Percentiles rank a stretch among this genome's conserved stretches.
phyloP scores from a whole-genome alignment of 2,113 vertebrate species.

The Phrynosoma platyrhinos region DNA sequence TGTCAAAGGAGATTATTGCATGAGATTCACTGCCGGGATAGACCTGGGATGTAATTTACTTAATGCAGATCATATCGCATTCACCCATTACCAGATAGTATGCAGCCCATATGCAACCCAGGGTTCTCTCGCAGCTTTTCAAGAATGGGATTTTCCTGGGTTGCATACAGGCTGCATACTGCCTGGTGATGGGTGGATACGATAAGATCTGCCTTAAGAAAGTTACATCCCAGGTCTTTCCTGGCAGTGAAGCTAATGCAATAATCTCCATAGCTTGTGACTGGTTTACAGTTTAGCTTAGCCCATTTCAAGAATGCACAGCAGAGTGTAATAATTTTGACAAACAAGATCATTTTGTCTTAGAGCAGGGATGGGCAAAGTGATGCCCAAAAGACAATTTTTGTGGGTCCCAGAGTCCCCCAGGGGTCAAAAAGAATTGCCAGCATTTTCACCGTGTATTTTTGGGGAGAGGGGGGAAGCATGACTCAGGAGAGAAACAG shows the following conservation, averaged over 20 bases:
- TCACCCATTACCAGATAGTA: too few relatives aligned
- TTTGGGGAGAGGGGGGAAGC: neutral
- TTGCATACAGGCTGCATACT: too few relatives aligned
- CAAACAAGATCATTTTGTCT: neutral
- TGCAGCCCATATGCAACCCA: too few relatives aligned
- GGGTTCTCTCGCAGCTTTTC: too few relatives aligned
- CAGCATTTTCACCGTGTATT: neutral
- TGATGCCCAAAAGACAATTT: neutral
- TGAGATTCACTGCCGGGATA: too few relatives aligned
- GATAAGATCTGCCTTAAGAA: too few relatives aligned
- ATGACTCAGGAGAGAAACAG: neutral
- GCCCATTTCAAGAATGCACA: neutral
- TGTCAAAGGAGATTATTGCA: neutral
- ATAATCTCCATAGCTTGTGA: neutral
- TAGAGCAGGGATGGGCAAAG: neutral
- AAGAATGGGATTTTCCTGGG: neutral
- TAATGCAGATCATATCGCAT: too few relatives aligned
- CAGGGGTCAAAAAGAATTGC: too few relatives aligned
- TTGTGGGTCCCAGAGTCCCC: neutral
- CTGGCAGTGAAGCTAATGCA: too few relatives aligned
- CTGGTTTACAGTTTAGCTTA: neutral
- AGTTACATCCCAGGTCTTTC: too few relatives aligned
- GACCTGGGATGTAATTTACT: too few relatives aligned
- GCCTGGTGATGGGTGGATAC: too few relatives aligned
- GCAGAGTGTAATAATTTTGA: neutral